Conservation (phyloP, 2,888 invertebrate genomes). For the Peribatodes rhomboidaria region DNA sequence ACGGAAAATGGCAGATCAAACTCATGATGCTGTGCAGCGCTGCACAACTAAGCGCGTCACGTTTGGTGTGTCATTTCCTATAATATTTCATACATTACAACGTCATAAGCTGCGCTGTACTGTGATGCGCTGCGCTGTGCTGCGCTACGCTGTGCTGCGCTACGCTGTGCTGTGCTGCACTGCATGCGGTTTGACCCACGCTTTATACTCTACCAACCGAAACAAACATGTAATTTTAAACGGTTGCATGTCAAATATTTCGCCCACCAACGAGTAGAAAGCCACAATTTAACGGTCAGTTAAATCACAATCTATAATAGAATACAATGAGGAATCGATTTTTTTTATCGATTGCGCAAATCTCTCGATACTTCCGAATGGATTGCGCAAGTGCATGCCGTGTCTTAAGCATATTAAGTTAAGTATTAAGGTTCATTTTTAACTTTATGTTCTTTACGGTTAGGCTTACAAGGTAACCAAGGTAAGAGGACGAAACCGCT, state of each 20-base stretch:
- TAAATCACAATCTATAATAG: slow-evolving; percentile 43
- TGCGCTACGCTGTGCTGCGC: too few species aligned
- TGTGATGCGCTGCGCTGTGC: too few species aligned
- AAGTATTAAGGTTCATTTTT: too few species aligned
- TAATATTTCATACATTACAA: too few species aligned
- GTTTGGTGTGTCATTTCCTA: too few species aligned
- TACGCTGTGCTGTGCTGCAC: too few species aligned
- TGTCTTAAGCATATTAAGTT: slow-evolving; percentile 28
- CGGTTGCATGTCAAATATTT: slow-evolving; percentile 29
- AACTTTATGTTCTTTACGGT: slow-evolving; percentile 9
- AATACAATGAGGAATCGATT: slow-evolving; percentile 49
- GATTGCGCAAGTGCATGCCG: slow-evolving; percentile 38
- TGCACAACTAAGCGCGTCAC: too few species aligned
- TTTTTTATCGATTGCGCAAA: slow-evolving; percentile 47
- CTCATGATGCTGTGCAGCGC: too few species aligned
- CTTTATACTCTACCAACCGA: neutral
- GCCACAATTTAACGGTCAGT: slow-evolving; percentile 45
- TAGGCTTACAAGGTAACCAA: slow-evolving; percentile 6
- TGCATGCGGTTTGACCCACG: too few species aligned
- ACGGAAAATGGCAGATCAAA: too few species aligned
- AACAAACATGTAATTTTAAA: slow-evolving; percentile 5
- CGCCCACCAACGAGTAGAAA: slow-evolving; percentile 35
- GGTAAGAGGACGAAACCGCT: neutral
- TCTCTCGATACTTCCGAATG: slow-evolving; percentile 43
- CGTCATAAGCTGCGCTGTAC: too few species aligned